Conservation (phyloP, 1,140 invertebrate species). For the Condylostylus longicornis region DNA sequence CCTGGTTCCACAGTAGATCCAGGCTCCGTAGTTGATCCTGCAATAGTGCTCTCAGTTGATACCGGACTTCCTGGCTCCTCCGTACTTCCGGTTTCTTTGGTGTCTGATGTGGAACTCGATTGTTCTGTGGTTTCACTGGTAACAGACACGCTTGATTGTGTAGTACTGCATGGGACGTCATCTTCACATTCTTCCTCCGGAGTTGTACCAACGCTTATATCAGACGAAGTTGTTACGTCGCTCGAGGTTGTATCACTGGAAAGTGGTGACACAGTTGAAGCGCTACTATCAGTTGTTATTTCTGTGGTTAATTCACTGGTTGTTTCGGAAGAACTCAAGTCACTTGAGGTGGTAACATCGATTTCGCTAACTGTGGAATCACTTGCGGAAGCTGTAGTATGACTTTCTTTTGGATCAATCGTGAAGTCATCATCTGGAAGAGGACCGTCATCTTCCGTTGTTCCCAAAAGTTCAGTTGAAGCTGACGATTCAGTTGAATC, state of each 20-base stretch:
- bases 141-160: slow-evolving; percentile 1
- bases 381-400: slow-evolving; percentile 7
- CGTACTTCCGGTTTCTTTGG: slow-evolving; percentile 2
- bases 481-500: slow-evolving; percentile 11
- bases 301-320: slow-evolving; percentile 6
- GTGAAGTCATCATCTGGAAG: slow-evolving; percentile 1
- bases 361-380: slow-evolving; percentile 2
- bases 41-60: slow-evolving; percentile 4
- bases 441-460: slow-evolving; percentile 7
- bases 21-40: slow-evolving; percentile 8
- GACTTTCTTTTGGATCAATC: slow-evolving; percentile 5
- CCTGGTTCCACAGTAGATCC: slow-evolving; percentile 3
- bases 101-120: slow-evolving; percentile 3
- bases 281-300: slow-evolving; percentile 9
- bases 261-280: not conserved
- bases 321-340: slow-evolving; percentile 7
- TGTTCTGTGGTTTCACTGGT: slow-evolving; percentile 6
- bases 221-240: slow-evolving; percentile 8
- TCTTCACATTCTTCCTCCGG: slow-evolving; percentile 9
- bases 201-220: slow-evolving; percentile 9
- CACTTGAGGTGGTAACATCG: slow-evolving; percentile 5
- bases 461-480: slow-evolving; percentile 7
- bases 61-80: slow-evolving; percentile 1
- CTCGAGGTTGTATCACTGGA: not conserved
- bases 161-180: not conserved